phyloP scores from a whole-genome alignment of 1,140 invertebrate species.

The Mactra quadrangularis region DNA sequence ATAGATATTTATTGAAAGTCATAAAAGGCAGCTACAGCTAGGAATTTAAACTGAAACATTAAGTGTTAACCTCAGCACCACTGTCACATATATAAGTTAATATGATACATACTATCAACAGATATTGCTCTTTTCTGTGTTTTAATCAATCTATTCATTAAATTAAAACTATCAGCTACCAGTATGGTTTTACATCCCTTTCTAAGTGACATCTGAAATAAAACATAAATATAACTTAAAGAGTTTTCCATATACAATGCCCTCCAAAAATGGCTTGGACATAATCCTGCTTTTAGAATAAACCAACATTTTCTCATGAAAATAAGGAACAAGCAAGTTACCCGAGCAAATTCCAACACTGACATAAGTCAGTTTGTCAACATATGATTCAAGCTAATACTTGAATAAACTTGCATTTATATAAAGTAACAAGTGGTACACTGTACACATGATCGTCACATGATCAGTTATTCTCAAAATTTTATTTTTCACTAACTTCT shows the following conservation, averaged over 20 bases:
- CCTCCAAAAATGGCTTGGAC: background rate
- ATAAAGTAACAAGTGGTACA: no score
- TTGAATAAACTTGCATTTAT: no score
- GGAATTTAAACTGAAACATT: no score
- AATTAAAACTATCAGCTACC: constrained; percentile 93
- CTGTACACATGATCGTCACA: no score
- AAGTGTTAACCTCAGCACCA: no score
- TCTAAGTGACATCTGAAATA: constrained; percentile 90
- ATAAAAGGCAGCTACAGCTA: no score
- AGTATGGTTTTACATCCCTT: constrained; percentile 95
- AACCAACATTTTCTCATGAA: background rate
- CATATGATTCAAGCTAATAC: background rate
- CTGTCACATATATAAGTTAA: no score
- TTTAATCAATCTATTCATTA: constrained; percentile 92
- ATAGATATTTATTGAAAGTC: no score
- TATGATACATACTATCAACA: constrained; percentile 86
- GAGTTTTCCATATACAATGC: background rate
- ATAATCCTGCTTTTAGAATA: background rate
- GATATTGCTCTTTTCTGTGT: constrained; percentile 91
- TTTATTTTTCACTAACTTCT: no score
- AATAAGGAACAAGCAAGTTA: background rate
- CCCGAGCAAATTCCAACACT: background rate
- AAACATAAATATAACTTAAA: background rate
- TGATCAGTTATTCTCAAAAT: no score
- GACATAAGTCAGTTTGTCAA: background rate